Evolutionary conservation across 30 jellyfish, hydroid and myxozoan species (phyloP).

Genomic region (Aurelia aurita): DNA sequence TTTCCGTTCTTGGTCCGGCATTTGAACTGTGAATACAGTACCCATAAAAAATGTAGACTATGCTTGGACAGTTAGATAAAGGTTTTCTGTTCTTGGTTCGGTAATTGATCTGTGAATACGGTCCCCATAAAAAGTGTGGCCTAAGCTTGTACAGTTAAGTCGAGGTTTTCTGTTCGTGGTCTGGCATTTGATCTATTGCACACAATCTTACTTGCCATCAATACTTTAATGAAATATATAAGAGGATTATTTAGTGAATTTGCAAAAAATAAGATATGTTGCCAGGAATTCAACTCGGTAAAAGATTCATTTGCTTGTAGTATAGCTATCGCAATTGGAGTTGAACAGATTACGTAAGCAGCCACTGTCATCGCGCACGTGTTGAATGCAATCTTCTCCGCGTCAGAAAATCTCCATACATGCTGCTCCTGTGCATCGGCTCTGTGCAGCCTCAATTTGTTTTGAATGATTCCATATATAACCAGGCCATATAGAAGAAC

Average conservation of each 20-base stretch:
- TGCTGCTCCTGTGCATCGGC: not conserved
- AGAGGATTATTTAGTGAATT: conserved; percentile 19
- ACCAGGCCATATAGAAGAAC: not conserved
- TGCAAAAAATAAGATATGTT: not conserved
- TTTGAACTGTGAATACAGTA: too few species aligned
- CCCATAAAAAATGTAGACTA: too few species aligned
- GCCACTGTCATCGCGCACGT: conserved; percentile 30
- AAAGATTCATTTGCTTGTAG: not conserved
- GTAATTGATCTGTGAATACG: too few species aligned
- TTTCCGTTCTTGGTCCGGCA: too few species aligned
- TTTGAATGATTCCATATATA: not conserved
- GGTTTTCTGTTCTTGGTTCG: too few species aligned
- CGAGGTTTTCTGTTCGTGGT: too few species aligned
- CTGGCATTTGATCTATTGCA: not conserved
- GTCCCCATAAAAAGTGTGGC: too few species aligned
- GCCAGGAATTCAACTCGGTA: not conserved
- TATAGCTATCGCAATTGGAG: not conserved
- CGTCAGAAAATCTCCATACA: conserved; percentile 6
- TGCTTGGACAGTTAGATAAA: too few species aligned
- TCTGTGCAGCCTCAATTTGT: not conserved
- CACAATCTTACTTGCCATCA: not conserved
- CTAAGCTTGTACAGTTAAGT: too few species aligned
- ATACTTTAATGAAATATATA: not conserved
- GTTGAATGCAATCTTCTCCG: conserved; percentile 38
- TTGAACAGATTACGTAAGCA: conserved; percentile 9